These are phyloP conservation scores for Linurgus olivaceus DNA, from an alignment of 2,797 vertebrate species.

Conservation along the genomic window DNA sequence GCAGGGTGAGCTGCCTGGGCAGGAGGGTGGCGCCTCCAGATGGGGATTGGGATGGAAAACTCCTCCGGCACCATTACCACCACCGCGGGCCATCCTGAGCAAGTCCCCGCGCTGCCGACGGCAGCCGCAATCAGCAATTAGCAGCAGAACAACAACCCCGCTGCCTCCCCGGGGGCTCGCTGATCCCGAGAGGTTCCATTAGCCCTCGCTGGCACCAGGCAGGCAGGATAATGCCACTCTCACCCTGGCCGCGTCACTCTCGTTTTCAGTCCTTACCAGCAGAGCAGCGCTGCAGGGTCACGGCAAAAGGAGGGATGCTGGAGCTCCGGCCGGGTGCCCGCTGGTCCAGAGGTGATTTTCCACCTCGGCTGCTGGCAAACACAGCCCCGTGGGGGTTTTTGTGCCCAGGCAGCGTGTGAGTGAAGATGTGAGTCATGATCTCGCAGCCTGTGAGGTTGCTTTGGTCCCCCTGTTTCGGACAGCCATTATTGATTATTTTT, in stretches of 20 bases:
- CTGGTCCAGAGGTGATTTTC: background rate
- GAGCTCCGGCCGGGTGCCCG: rapidly evolving
- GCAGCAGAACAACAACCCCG: background rate
- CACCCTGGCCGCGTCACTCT: background rate
- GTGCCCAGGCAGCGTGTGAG: background rate
- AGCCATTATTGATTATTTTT: background rate
- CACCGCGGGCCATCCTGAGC: background rate
- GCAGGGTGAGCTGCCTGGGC: background rate
- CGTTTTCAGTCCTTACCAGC: background rate
- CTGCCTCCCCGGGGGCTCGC: background rate
- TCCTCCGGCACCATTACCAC: background rate
- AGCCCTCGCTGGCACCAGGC: background rate
- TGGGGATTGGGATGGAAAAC: background rate
- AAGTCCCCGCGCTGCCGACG: background rate
- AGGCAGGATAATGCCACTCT: background rate
- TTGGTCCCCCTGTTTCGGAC: background rate
- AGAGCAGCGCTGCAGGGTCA: background rate
- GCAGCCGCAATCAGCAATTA: background rate
- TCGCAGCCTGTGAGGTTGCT: background rate
- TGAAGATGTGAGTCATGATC: background rate
- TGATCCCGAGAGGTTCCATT: background rate
- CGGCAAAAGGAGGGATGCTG: rapidly evolving
- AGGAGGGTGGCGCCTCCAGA: background rate
- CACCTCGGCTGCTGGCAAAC: background rate
- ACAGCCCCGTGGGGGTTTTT: background rate